A percentile compares a stretch with the other conserved stretches of the same genome.
Evolutionary conservation across 2,797 vertebrate genomes (phyloP).

Genomic region (Cyclura pinguis): DNA sequence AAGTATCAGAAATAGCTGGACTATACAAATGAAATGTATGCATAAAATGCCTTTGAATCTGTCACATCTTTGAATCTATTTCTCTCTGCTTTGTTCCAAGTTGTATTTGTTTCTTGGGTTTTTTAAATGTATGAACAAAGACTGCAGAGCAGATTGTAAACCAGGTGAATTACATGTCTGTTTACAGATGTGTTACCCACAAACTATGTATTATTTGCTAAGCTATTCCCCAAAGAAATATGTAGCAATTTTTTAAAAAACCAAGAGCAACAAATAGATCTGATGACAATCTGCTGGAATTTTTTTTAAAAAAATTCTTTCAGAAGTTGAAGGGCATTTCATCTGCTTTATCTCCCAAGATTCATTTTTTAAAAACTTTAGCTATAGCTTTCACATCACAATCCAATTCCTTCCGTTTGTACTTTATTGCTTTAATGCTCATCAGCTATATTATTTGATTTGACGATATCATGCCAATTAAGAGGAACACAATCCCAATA

Average conservation of each 20-base stretch:
- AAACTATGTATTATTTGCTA: slow-evolving; percentile 78
- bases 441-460: slow-evolving; percentile 66
- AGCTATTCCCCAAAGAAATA: slow-evolving; percentile 79
- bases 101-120: slow-evolving; percentile 60
- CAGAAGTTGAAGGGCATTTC: slow-evolving; percentile 71
- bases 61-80: slow-evolving; percentile 70
- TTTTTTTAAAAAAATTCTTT: slow-evolving; percentile 70
- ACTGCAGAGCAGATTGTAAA: slow-evolving; percentile 80
- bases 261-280: slow-evolving; percentile 49
- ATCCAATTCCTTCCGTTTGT: slow-evolving; percentile 64
- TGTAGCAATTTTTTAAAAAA: slow-evolving; percentile 49
- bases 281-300: slow-evolving; percentile 78
- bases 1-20: slow-evolving; percentile 67
- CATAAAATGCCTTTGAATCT: slow-evolving; percentile 73
- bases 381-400: slow-evolving; percentile 47
- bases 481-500: slow-evolving; percentile 18
- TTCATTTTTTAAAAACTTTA: slow-evolving; percentile 53
- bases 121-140: slow-evolving; percentile 70
- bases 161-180: slow-evolving; percentile 76
- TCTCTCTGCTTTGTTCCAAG: slow-evolving; percentile 61
- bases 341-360: slow-evolving; percentile 60
- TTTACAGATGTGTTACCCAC: slow-evolving; percentile 76
- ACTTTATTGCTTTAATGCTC: slow-evolving; percentile 61
- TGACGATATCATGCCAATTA: slow-evolving; percentile 61
- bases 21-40: slow-evolving; percentile 64